phyloP scores from a whole-genome alignment of 2,113 vertebrate species.

The Eulacestoma nigropectus region DNA sequence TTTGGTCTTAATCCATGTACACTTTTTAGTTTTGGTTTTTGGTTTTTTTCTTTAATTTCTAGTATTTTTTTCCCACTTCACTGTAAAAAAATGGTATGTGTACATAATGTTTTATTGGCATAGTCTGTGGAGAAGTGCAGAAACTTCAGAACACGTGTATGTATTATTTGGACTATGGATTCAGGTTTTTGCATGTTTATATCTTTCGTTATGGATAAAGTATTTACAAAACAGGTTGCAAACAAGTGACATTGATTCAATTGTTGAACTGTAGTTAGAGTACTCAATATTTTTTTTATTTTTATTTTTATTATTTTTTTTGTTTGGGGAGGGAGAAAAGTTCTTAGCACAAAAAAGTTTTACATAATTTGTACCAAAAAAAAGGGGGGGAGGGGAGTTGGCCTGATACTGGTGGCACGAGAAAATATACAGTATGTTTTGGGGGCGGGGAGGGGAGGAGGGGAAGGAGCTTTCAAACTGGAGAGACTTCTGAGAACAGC shows the following conservation, averaged over 20 bases:
- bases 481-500: constrained; percentile 86
- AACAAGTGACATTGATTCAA: constrained; percentile 85
- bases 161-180: constrained; percentile 95
- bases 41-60: constrained; percentile 71
- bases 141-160: constrained; percentile 94
- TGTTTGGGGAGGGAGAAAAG: constrained; percentile 74
- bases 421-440: constrained; percentile 73
- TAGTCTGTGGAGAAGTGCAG: constrained; percentile 93
- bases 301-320: constrained; percentile 70
- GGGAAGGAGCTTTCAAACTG: constrained; percentile 87
- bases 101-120: constrained; percentile 98
- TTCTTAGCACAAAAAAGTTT: constrained; percentile 98
- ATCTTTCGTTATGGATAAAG: constrained; percentile 91
- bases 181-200: constrained; percentile 99
- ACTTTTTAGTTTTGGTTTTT: constrained; percentile 65
- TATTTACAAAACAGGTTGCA: constrained; percentile 94
- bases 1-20: constrained; percentile 93
- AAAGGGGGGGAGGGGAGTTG: constrained; percentile 58
- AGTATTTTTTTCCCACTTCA: constrained; percentile 89
- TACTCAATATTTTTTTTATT: constrained; percentile 79
- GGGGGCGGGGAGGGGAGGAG: not conserved
- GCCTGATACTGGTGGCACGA: constrained; percentile 73
- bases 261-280: constrained; percentile 91
- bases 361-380: constrained; percentile 98
- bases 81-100: constrained; percentile 96